Evolutionary conservation across 2,888 invertebrate species (phyloP).

Genomic region (Deroplatys truncata): DNA sequence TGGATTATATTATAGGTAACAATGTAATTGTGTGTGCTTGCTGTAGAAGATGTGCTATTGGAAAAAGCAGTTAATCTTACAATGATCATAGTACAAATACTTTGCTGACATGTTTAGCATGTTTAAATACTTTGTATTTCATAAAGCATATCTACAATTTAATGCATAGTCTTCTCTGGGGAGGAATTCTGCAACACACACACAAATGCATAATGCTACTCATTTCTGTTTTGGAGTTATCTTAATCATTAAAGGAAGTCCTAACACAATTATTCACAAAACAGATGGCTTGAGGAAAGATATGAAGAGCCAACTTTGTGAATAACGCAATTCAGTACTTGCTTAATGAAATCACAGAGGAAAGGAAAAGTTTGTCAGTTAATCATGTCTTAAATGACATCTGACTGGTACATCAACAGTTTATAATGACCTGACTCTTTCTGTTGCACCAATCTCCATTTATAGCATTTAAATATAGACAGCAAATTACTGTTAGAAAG

Average conservation of each 20-base stretch:
- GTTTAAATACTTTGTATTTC: neutral
- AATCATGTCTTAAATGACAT: neutral
- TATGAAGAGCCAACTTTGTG: neutral
- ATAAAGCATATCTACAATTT: neutral
- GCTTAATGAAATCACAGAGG: neutral
- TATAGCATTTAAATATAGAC: neutral
- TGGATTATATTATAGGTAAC: neutral
- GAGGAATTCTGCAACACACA: neutral
- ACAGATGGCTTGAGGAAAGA: neutral
- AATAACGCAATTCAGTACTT: neutral
- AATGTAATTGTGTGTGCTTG: neutral
- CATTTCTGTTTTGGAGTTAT: neutral
- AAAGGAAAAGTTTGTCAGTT: neutral
- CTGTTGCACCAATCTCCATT: neutral
- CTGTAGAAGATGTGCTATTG: neutral
- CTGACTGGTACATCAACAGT: neutral
- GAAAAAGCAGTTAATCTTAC: neutral
- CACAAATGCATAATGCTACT: neutral
- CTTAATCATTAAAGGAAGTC: neutral
- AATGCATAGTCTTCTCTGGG: neutral
- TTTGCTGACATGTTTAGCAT: neutral
- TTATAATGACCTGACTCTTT: neutral
- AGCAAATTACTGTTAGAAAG: neutral
- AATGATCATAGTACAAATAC: neutral
- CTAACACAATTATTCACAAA: neutral